These are phyloP conservation scores for Alfaro cultratus DNA, from an alignment of 2,797 vertebrate species.

Conservation along the genomic window DNA sequence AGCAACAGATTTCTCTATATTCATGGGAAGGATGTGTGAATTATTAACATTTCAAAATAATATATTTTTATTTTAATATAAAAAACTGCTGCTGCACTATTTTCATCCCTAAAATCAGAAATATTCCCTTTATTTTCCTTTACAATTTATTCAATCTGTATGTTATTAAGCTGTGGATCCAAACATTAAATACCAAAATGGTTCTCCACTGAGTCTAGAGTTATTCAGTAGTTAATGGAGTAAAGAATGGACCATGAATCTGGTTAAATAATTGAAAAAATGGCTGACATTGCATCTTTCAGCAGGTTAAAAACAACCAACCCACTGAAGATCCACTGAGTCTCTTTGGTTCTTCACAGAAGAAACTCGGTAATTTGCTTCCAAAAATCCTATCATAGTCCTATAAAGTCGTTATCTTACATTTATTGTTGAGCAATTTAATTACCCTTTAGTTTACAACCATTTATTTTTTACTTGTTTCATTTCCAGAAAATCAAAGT, in stretches of 20 bases:
- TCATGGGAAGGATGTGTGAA: no score
- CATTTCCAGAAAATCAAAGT: not conserved
- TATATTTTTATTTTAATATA: not conserved
- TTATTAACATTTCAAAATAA: no score
- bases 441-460: not conserved
- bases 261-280: not conserved
- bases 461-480: no score
- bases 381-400: not conserved
- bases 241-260: not conserved
- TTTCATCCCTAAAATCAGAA: not conserved
- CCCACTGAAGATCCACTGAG: not conserved
- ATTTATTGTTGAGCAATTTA: not conserved
- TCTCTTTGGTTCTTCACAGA: not conserved
- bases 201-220: no score
- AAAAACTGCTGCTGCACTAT: not conserved
- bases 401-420: not conserved
- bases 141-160: not conserved
- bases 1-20: not conserved
- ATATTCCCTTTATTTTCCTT: not conserved
- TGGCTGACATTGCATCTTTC: not conserved
- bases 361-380: not conserved
- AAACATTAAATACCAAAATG: no score
- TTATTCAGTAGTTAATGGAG: no score
- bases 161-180: not conserved
- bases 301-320: not conserved